These are phyloP conservation scores for Microctenopoma stevenorrisi DNA, from an alignment of 2,797 vertebrate genomes.

Conservation along the genomic window DNA sequence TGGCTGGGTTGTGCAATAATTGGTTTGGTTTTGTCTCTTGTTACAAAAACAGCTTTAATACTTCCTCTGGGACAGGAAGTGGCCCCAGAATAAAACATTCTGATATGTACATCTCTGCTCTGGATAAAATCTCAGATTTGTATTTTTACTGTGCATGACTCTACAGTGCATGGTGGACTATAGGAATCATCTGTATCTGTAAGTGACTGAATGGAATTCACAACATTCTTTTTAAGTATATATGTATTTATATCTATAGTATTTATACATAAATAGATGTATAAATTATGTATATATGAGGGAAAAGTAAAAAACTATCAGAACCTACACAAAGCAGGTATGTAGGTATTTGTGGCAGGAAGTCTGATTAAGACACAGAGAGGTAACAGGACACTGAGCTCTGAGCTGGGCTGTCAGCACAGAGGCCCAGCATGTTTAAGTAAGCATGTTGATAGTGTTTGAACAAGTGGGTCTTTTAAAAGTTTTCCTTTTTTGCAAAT, in stretches of 20 bases:
- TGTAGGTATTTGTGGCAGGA: slow-evolving; percentile 20
- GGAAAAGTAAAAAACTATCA: slow-evolving; percentile 2
- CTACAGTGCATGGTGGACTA: background rate
- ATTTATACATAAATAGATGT: no score
- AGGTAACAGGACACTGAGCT: slow-evolving; percentile 62
- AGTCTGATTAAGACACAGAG: slow-evolving; percentile 19
- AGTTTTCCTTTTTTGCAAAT: no score
- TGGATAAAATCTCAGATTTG: background rate
- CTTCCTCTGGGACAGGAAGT: slow-evolving; percentile 65
- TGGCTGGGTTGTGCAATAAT: slow-evolving; percentile 3
- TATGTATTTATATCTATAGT: no score
- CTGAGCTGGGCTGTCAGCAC: slow-evolving; percentile 55
- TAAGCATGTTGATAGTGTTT: slow-evolving; percentile 39
- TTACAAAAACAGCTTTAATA: slow-evolving; percentile 53
- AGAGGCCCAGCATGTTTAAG: slow-evolving; percentile 53
- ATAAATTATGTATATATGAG: no score
- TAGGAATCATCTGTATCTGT: background rate
- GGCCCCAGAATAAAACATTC: slow-evolving; percentile 9
- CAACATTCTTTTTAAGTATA: background rate
- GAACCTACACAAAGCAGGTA: background rate
- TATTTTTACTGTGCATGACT: background rate
- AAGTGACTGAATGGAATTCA: background rate
- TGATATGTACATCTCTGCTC: background rate
- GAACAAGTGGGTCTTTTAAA: slow-evolving; percentile 21
- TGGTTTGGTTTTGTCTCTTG: slow-evolving; percentile 26